Conservation (phyloP, 2,888 invertebrate genomes). For the Phengaris alcon region DNA sequence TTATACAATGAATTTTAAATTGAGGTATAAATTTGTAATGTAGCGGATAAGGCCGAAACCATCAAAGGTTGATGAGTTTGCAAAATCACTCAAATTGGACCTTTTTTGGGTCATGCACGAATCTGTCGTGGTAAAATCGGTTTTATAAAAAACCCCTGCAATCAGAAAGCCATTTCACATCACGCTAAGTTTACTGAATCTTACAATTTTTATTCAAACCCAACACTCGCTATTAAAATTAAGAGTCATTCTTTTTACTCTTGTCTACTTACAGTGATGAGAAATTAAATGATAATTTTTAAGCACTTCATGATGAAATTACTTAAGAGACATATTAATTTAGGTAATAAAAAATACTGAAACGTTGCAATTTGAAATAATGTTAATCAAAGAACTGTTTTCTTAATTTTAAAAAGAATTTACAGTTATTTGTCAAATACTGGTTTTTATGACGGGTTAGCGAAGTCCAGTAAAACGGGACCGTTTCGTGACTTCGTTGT, state of each 20-base stretch:
- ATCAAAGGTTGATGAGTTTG: conserved; percentile 34
- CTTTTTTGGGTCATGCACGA: conserved; percentile 26
- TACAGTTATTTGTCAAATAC: neutral
- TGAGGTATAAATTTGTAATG: conserved; percentile 32
- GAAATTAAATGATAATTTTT: neutral
- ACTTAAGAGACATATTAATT: neutral
- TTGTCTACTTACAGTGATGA: neutral
- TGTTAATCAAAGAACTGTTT: neutral
- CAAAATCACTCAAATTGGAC: conserved; percentile 29
- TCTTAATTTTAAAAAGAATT: neutral
- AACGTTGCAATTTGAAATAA: neutral
- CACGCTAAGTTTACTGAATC: neutral
- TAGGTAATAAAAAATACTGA: neutral
- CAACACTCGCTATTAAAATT: conserved; percentile 1
- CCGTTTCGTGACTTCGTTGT: no score
- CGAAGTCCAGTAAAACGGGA: no score
- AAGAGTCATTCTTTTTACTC: neutral
- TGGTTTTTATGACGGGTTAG: no score
- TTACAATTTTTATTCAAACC: neutral
- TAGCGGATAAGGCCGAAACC: conserved; percentile 28
- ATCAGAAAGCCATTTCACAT: conserved; percentile 30
- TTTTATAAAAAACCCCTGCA: conserved; percentile 29
- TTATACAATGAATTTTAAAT: conserved; percentile 31
- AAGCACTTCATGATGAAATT: neutral
- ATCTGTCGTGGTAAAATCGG: conserved; percentile 29